Evolutionary conservation across 2,113 vertebrate species (phyloP), one percentile per base, ranked within the genome.

Genomic region (Coracopsis vasa): DNA sequence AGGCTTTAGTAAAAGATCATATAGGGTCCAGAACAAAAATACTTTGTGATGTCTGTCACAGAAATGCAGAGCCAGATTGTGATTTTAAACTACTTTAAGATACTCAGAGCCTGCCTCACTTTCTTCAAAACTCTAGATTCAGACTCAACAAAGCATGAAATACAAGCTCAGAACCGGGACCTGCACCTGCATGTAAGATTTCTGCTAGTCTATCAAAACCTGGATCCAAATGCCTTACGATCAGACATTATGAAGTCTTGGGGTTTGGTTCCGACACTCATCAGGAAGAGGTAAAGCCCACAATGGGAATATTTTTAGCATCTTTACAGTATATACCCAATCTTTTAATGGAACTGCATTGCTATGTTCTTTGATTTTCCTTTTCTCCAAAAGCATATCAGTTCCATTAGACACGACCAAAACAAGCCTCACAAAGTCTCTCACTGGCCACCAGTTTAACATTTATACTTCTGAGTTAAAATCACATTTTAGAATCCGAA

Each of bases 11-110:
- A 48, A n/a, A 54, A 42, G 47, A 75, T 58, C 12, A 54, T 35
- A 70, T 14, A 11, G 13, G 9, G 21, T 51, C 33, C 37, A 56
- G 42, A 48, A 29, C 28, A 66, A 64, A 88, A 87, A 16, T 77
- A 85, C 31, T 86, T 87, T 48, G 33, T 48, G n/a, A 86, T n/a
- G 11, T 60, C 27, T 37, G 73, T 86, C 60, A 61, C 11, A 93
- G 31, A 94, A 90, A 87, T 16, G 8, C 44, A 90, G 60, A 92
- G 16, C 9, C 39, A 92, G 64, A 7, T 33, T 51, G 42, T 58
- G 47, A 86, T 80, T 94, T 88, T 35, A 45, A 80, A 69, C 48
- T 56, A 35, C 54, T 83, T 77, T 78, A 64, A 79, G 35, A 58
- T 25, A 54, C 11, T 60, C n/a, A 25, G 25, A 81, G 15, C 2